Evolutionary conservation across 1,140 invertebrate species (phyloP), one percentile per base, ranked within the genome.

Genomic region (Drosophila bocki): DNA sequence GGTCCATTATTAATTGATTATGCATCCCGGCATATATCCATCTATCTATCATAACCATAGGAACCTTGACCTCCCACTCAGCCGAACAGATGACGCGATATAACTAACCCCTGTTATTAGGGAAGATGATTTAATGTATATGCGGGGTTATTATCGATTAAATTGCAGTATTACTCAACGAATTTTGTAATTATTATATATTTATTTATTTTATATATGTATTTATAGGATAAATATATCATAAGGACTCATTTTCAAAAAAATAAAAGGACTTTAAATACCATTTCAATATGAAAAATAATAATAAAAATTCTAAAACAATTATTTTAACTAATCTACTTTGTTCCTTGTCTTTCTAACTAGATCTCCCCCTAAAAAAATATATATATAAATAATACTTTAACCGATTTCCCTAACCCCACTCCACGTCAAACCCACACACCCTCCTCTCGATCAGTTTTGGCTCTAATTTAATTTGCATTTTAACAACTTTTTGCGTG

Each of bases 401-500:
- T 26, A 50, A 26, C 12, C 19, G n/a, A 45, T 56, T 19, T 39
- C 19, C 19, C 35, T 1, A 68, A 41, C 72, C 58, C 65, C 80
- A 62, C 53, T 67, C 76, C 65, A 64, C 56, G 41, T 39, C 75
- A 61, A 56, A 61, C 75, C 80, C 80, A 83, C 80, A 68, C 62
- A 63, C 70, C 50, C 22, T 42, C 60, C 45, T 37, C 78, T 54
- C 48, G 67, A 70, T 70, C 81, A 80, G 75, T 90, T 54, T 90
- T 82, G 81, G 71, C 85, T 90, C 81, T 90, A 90, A 90, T 90
- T 90, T 90, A 90, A 90, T 90, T 90, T 90, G 85, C 85, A 90
- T 90, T 90, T 90, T 90, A 90, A 90, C 85, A 90, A 90, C 85
- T 90, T 90, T 90, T 90, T 90, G 85, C 85, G 85, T 90, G 85